Evolutionary conservation across 2,888 invertebrate genomes (phyloP).

Genomic region (Petrolisthes manimaculis): DNA sequence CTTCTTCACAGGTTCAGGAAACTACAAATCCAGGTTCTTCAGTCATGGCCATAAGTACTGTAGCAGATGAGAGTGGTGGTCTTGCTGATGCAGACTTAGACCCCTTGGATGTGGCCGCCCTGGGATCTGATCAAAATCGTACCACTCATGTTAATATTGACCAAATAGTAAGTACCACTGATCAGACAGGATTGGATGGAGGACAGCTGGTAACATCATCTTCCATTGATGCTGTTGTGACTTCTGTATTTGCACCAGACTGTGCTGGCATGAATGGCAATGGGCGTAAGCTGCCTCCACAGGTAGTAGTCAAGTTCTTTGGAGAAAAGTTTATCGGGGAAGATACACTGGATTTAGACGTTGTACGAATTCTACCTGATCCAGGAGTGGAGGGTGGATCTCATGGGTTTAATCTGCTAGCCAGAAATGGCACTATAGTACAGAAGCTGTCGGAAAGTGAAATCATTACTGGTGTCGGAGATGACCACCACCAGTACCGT

Average conservation of each 20-base stretch:
- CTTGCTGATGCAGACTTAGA: background rate
- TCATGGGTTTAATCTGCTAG: slow-evolving; percentile 30
- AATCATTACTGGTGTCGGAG: slow-evolving; percentile 23
- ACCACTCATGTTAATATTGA: slow-evolving; percentile 24
- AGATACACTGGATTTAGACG: slow-evolving; percentile 34
- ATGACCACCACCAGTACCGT: background rate
- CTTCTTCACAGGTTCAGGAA: background rate
- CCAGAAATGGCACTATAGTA: slow-evolving; percentile 41
- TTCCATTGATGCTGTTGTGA: slow-evolving; percentile 41
- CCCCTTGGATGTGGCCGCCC: slow-evolving; percentile 24
- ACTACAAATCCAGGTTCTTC: background rate
- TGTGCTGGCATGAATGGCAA: slow-evolving; percentile 8
- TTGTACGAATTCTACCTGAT: slow-evolving; percentile 38
- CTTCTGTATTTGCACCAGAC: slow-evolving; percentile 40
- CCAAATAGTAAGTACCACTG: slow-evolving; percentile 37
- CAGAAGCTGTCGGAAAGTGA: slow-evolving; percentile 42
- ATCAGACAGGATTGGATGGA: background rate
- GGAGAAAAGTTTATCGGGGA: slow-evolving; percentile 8
- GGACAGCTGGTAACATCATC: slow-evolving; percentile 5
- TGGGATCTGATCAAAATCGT: slow-evolving; percentile 9
- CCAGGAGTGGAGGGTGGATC: slow-evolving; percentile 25
- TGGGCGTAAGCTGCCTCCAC: slow-evolving; percentile 32
- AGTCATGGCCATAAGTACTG: background rate
- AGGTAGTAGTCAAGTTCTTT: slow-evolving; percentile 43
- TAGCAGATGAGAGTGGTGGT: background rate